Evolutionary conservation across 2,113 vertebrate genomes (phyloP), one percentile per base, ranked within the genome.

Genomic region (Halichoerus grypus): DNA sequence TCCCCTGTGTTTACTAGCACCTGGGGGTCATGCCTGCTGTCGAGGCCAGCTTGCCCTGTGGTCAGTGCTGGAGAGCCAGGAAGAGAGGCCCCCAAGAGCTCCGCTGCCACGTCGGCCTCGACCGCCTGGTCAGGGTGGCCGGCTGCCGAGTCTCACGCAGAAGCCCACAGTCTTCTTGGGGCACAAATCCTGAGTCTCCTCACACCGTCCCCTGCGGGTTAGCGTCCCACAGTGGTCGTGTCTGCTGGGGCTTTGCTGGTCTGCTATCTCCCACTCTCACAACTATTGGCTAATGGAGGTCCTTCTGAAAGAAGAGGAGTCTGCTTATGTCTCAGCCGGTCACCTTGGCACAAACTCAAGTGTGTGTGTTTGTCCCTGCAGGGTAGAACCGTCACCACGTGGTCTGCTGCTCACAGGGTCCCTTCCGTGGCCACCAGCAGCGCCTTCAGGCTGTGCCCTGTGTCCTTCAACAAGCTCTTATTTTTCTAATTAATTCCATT

Each of bases 341-440:
- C 33, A 9, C 65, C 33, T 28, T 4, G 39, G 57, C 57, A 13
- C 0, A 6, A 0, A 15, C 39, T 49, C 18, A 0, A 7, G 24
- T 2, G 8, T 33, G 0, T 22, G 36, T 10, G 7, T n/a, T 46
- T 21, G 28, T 36, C 7, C 57, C 80, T 57, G 12, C 0, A 7
- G 42, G 79, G 2, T 18, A 67, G 83, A 19, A 7, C 83, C 16
- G 2, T 57, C 26, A 2, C 36, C 28, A 26, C 13, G 1, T 26
- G 28, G 31, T 49, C 49, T 26, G 74, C 72, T 19, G 74, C 65
- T 18, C 79, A 33, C 4, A 5, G 13, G 28, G 36, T 46, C 39
- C 81, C 8, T 4, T 14, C 21, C 71, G 28, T 16, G 46, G 81
- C 39, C n/a, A 16, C 24, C 13, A 24, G 88, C 51, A 42, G 53